Percentiles rank a stretch among this genome's conserved stretches.
These are phyloP conservation scores for Oscheius sp. DNA, from an alignment of 2,888 invertebrate species.

Conservation along the genomic window DNA sequence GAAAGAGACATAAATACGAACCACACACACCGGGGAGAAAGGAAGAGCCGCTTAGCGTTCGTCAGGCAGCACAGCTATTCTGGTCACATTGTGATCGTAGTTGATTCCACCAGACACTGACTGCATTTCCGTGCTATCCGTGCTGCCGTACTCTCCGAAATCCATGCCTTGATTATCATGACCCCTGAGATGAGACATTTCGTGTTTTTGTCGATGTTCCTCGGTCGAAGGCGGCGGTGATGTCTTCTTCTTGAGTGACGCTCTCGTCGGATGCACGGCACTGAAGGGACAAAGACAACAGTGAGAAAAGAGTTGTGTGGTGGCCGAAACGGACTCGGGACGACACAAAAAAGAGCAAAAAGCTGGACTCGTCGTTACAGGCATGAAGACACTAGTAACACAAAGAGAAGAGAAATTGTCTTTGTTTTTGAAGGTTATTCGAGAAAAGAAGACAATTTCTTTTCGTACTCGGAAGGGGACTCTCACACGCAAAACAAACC, in stretches of 20 bases:
- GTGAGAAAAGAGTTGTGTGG: slow-evolving; percentile 5
- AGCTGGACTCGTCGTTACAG: not conserved
- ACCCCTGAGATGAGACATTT: slow-evolving; percentile 32
- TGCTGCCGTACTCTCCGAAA: slow-evolving; percentile 36
- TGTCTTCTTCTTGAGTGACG: not conserved
- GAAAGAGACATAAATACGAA: slow-evolving; percentile 27
- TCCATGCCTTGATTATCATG: slow-evolving; percentile 40
- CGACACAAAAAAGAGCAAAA: slow-evolving; percentile 11
- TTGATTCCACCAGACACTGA: slow-evolving; percentile 38
- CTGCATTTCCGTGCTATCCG: slow-evolving; percentile 40
- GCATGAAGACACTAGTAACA: not conserved
- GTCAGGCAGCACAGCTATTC: slow-evolving; percentile 33
- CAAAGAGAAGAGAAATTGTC: not conserved
- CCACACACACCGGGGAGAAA: slow-evolving; percentile 26
- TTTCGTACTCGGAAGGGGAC: not conserved
- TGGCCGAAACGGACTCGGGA: slow-evolving; percentile 5
- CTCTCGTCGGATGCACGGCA: slow-evolving; percentile 12
- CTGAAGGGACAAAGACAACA: slow-evolving; percentile 26
- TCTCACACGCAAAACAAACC: slow-evolving; percentile 47
- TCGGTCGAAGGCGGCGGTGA: not conserved
- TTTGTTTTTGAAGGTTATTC: not conserved
- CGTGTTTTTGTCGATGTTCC: not conserved
- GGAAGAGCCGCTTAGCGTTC: slow-evolving; percentile 2
- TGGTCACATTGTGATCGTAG: slow-evolving; percentile 29
- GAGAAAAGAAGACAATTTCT: not conserved